Evolutionary conservation across 2,113 vertebrate species (phyloP), one percentile per base, ranked within the genome.

Genomic region (Propithecus coquereli): DNA sequence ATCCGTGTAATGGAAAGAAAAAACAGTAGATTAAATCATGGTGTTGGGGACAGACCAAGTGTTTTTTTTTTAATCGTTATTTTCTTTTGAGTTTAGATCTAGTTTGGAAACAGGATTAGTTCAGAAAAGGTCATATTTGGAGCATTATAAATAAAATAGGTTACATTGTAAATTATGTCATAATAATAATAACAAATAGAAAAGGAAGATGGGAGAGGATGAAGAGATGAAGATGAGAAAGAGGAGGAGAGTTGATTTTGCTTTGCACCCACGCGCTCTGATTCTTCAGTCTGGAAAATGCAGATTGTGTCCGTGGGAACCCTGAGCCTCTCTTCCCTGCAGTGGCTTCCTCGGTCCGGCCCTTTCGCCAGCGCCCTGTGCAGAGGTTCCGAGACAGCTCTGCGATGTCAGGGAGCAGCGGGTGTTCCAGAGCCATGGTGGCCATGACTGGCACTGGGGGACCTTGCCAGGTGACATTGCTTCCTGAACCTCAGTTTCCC

Each of bases 11-110:
- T 18, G 14, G 68, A 82, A 96, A 91, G 43, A 37, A 63, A 47
- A 59, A 61, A 47, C 27, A 90, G 47, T 66, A 57, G 54, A 73
- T 87, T 88, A 63, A 47, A 50, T 94, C 74, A 95, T 1, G 3
- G 27, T 79, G 16, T 23, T 84, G 11, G 61, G 27, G 57, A 17
- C 8, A 50, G 37, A 57, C 20, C 25, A 54, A 30, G 30, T 32
- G 5, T 2, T n/a, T 50, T 32, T 32, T 2, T 40, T 43, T 65
- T 63, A 22, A 30, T 23, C 0, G 23, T 61, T 61, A 23, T 65
- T 92, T 93, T 89, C 52, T 57, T 91, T 94, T 68, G 59, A 80
- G n/a, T 91, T 77, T 27, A 83, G 32, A 91, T 91, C 34, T 79
- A 66, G 17, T 84, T 57, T 87, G 30, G 87, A 96, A 90, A 52